phyloP scores from a whole-genome alignment of 2,113 vertebrate species.

The Sturnira hondurensis region DNA sequence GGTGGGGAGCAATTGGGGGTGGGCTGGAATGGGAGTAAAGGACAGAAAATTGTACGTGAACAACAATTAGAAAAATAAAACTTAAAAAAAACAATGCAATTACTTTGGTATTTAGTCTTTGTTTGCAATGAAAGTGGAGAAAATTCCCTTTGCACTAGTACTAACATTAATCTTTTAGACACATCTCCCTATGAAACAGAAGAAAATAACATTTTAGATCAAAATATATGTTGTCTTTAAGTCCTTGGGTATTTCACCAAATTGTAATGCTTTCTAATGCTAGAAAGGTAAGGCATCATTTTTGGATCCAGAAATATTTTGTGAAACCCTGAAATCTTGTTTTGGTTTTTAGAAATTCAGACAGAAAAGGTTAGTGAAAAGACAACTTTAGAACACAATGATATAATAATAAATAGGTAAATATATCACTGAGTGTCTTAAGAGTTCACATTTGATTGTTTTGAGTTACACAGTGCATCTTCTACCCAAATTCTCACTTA shows the following conservation, averaged over 20 bases:
- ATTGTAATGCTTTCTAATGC: not conserved
- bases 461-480: not conserved
- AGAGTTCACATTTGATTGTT: not conserved
- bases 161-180: slow-evolving; percentile 13
- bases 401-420: not conserved
- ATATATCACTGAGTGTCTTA: not conserved
- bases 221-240: not conserved
- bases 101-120: not conserved
- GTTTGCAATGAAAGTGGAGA: not conserved
- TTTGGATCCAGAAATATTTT: not conserved
- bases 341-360: not conserved
- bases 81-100: not conserved
- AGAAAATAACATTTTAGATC: not conserved
- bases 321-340: not conserved
- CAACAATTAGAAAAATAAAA: too few species aligned
- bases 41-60: too few species aligned
- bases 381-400: not conserved
- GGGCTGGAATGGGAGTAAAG: too few species aligned
- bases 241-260: not conserved
- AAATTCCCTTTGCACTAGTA: not conserved
- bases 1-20: too few species aligned
- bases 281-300: not conserved
- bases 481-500: not conserved
- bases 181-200: not conserved
- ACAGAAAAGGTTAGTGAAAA: not conserved